Evolutionary conservation across 64 coral and sea anemone genomes (phyloP).

Genomic region (Porites australiensis): DNA sequence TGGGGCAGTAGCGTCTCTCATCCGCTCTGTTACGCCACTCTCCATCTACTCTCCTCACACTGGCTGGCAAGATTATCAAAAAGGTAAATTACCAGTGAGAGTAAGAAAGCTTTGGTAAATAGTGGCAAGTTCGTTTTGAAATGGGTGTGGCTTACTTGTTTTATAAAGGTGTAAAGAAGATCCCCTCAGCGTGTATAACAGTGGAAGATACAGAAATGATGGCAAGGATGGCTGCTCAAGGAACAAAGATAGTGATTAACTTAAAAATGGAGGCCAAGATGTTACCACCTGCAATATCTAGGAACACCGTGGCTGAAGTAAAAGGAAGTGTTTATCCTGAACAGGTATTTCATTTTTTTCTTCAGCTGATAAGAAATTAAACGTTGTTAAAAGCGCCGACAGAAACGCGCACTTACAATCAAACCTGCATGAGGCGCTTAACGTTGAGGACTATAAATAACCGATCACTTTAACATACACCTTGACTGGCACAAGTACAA

Average conservation of each 20-base stretch:
- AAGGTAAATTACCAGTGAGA: conserved; percentile 36
- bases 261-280: conserved; percentile 74
- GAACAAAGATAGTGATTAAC: conserved; percentile 71
- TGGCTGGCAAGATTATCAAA: conserved; percentile 92
- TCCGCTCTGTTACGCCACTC: conserved; percentile 91
- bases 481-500: too few species aligned
- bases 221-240: conserved; percentile 72
- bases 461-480: too few species aligned
- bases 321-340: conserved; percentile 73
- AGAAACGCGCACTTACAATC: too few species aligned
- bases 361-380: neutral
- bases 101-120: neutral
- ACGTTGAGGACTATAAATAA: too few species aligned
- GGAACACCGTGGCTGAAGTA: conserved; percentile 87
- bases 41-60: conserved; percentile 98
- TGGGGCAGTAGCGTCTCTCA: conserved; percentile 90
- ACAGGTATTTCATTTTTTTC: conserved; percentile 44
- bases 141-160: too few species aligned
- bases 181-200: conserved; percentile 84
- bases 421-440: too few species aligned
- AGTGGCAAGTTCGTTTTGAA: too few species aligned
- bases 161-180: conserved; percentile 71
- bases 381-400: neutral
- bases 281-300: conserved; percentile 63
- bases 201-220: conserved; percentile 91